Evolutionary conservation across 2,113 vertebrate species (phyloP), one percentile per base, ranked within the genome.

Genomic region (Himantopus leucocephalus): DNA sequence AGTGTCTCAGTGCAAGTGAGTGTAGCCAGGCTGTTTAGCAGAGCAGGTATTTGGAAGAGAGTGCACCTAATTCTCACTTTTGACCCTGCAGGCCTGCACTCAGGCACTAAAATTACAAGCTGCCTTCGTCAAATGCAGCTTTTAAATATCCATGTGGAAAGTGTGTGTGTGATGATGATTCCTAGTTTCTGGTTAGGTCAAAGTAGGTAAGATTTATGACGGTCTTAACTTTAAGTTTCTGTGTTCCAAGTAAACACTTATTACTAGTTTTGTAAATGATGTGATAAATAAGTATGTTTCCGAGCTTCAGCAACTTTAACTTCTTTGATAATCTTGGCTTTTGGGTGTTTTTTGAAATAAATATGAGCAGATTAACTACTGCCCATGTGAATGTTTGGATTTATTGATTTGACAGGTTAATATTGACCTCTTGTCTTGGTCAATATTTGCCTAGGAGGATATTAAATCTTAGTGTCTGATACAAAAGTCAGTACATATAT

Each of bases 401-500:
- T 94, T 95, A 82, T 88, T 88, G 89, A 74, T 92, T 84, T 94
- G 83, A 84, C 74, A 91, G 52, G 88, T 92, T 90, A 90, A 88
- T 92, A 50, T 6, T 94, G 86, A 96, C 50, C 70, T 92, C 72
- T 76, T 85, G 59, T 92, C 91, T 95, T 82, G 58, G 68, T 77
- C 71, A 92, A 77, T 89, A 95, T 93, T 94, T 92, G 48, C 89
- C 70, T 76, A 48, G 37, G 52, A 83, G 45, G 67, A 39, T 85
- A 88, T 75, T 95, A 96, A 95, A 93, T 93, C 60, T 77, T 89
- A 74, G 48, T 76, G 90, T 52, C 73, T 83, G 50, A 75, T 84
- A 88, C 29, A 81, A 59, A 96, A 90, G 56, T 72, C 73, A 70
- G 68, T 30, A 75, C 12, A 14, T 86, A 55, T 56, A 80, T 90